phyloP scores from a whole-genome alignment of 2,888 invertebrate genomes.

The Sisyra nigra region DNA sequence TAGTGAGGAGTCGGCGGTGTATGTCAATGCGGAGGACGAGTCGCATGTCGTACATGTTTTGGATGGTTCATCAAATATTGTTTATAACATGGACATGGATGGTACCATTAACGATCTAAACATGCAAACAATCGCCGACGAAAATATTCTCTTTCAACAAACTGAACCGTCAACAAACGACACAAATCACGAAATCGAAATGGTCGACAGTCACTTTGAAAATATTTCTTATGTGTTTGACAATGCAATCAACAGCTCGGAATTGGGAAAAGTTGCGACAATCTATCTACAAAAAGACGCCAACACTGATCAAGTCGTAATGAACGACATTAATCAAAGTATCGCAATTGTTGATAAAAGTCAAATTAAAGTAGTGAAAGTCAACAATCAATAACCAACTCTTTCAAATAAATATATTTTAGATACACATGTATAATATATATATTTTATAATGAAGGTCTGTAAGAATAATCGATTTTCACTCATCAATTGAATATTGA shows the following conservation, averaged over 20 bases:
- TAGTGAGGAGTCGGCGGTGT: no score
- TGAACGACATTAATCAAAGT: no score
- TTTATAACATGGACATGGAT: background rate
- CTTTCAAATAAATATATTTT: background rate
- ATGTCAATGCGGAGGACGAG: background rate
- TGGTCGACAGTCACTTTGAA: background rate
- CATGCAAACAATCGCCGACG: background rate
- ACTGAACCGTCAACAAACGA: background rate
- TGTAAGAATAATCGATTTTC: background rate
- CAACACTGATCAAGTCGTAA: no score
- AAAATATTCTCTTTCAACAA: slow-evolving; percentile 4
- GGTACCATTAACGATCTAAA: background rate
- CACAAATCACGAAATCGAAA: background rate
- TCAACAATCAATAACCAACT: no score
- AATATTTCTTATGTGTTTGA: slow-evolving; percentile 4
- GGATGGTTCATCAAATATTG: slow-evolving; percentile 1
- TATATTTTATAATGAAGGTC: background rate
- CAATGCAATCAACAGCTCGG: background rate
- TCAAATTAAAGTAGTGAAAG: no score
- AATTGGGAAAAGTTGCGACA: no score
- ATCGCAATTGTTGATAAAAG: no score
- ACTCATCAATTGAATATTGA: background rate
- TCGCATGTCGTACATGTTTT: slow-evolving; percentile 1
- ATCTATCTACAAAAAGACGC: no score
- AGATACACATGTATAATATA: background rate